Evolutionary conservation across 2,797 vertebrate genomes (phyloP).

Genomic region (Ctenosaura bakeri): DNA sequence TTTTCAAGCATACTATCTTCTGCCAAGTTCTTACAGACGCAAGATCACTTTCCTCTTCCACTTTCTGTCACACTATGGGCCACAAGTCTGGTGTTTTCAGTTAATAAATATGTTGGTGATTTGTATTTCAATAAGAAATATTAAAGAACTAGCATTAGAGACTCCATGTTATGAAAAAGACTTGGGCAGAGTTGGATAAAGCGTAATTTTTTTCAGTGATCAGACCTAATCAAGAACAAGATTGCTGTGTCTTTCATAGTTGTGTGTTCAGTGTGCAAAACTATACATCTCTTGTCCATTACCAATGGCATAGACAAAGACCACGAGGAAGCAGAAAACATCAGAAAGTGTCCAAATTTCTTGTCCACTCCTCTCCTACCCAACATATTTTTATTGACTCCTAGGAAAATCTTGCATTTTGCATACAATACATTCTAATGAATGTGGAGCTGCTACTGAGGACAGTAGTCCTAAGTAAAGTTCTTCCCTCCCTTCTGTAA

Average conservation of each 20-base stretch:
- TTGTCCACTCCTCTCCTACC: background rate
- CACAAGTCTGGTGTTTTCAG: background rate
- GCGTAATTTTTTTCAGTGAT: background rate
- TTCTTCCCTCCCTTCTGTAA: background rate
- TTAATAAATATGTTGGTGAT: background rate
- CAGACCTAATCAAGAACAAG: background rate
- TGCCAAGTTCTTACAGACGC: background rate
- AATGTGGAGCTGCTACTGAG: background rate
- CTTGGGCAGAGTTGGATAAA: background rate
- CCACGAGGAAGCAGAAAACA: background rate
- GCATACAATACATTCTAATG: background rate
- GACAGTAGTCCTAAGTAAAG: background rate
- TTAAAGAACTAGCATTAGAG: background rate
- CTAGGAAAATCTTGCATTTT: background rate
- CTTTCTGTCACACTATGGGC: background rate
- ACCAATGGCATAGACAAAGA: background rate
- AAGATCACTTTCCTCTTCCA: too few relatives aligned
- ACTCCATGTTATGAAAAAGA: background rate
- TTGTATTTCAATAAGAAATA: background rate
- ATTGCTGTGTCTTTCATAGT: background rate
- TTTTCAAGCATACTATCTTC: background rate
- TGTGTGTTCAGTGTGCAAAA: background rate
- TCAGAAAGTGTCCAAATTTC: background rate
- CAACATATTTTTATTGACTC: background rate
- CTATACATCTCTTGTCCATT: background rate